A percentile compares a stretch with the other conserved stretches of the same genome.
Evolutionary conservation across 2,113 vertebrate genomes (phyloP).

Genomic region (Neolamprologus cancellatus): DNA sequence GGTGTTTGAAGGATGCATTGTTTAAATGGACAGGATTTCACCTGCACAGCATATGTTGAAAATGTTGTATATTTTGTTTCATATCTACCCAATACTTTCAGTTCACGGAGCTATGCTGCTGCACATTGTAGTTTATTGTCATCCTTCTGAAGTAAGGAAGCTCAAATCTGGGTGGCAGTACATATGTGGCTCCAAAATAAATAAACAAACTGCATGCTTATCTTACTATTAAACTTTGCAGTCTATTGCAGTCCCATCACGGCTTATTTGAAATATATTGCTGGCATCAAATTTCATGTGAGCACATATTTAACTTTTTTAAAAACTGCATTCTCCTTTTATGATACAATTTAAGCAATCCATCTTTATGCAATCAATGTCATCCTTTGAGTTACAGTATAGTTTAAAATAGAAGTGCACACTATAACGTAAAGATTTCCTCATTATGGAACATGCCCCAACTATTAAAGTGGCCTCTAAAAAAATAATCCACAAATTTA

Average conservation of each 20-base stretch:
- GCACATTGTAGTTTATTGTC: background rate
- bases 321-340: background rate
- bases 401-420: background rate
- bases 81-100: background rate
- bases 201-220: background rate
- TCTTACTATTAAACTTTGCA: background rate
- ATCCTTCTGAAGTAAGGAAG: background rate
- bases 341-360: background rate
- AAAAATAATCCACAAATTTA: background rate
- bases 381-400: background rate
- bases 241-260: background rate
- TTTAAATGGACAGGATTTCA: background rate
- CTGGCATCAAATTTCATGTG: background rate
- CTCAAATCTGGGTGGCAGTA: background rate
- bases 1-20: background rate
- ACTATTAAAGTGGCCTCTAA: background rate
- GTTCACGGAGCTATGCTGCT: background rate
- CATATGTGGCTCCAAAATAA: background rate
- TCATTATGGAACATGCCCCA: background rate
- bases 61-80: background rate
- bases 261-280: background rate
- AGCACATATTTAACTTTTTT: background rate
- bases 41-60: background rate
- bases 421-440: background rate
- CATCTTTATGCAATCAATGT: background rate